A percentile compares a stretch with the other conserved stretches of the same genome.
Evolutionary conservation across 2,888 invertebrate genomes (phyloP).

Genomic region (Boloria euphrosyne): DNA sequence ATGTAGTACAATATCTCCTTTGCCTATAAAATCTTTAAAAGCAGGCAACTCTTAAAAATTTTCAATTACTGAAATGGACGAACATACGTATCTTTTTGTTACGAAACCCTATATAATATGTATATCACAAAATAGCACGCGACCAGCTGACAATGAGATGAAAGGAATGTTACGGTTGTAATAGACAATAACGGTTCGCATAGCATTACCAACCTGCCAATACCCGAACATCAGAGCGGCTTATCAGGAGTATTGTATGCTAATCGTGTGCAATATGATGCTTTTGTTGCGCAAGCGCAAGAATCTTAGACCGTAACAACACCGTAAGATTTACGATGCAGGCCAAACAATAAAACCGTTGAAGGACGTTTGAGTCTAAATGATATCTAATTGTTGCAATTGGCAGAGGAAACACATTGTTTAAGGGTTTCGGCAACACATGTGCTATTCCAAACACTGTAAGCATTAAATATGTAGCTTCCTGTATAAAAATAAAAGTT

Average conservation of each 20-base stretch:
- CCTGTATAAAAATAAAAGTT: too few relatives aligned
- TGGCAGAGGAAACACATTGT: constrained; percentile 16
- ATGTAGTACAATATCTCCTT: too few relatives aligned
- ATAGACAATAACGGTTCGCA: constrained; percentile 32
- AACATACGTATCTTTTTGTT: too few relatives aligned
- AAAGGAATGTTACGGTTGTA: constrained; percentile 33
- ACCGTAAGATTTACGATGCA: constrained; percentile 41
- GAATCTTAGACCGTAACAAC: constrained; percentile 52
- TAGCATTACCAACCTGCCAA: constrained; percentile 44
- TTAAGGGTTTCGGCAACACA: constrained; percentile 10
- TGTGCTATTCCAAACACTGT: background rate
- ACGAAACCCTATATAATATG: too few relatives aligned
- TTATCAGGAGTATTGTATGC: constrained; percentile 69
- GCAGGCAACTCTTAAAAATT: too few relatives aligned
- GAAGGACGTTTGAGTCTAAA: constrained; percentile 21
- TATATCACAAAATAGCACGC: background rate
- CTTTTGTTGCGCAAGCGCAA: constrained; percentile 60
- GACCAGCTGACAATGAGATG: constrained; percentile 21
- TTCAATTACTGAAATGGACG: too few relatives aligned
- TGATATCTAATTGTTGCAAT: constrained; percentile 25
- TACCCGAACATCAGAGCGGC: constrained; percentile 53
- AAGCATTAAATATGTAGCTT: too few relatives aligned
- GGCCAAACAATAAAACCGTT: constrained; percentile 30
- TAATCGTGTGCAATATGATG: constrained; percentile 64
- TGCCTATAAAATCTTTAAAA: too few relatives aligned